Evolutionary conservation across 2,113 vertebrate species (phyloP), one percentile per base, ranked within the genome.

Genomic region (Phyllostomus hastatus): DNA sequence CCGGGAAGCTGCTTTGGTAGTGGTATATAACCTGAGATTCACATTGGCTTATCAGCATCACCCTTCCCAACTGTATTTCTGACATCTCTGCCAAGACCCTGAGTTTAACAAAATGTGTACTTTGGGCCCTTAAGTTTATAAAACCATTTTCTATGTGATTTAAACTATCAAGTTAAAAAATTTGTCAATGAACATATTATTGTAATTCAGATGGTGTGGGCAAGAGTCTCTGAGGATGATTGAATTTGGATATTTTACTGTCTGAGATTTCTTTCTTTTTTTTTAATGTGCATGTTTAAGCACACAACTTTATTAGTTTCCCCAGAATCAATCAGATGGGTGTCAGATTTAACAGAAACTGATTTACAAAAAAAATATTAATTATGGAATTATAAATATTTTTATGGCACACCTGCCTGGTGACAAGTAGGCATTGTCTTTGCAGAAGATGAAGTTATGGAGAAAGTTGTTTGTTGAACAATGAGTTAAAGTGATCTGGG

Each of bases 241-340:
- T 93, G 89, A 76, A 90, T 92, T 10, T 92, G 38, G 4, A 5
- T 46, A 2, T 87, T 92, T 67, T 16, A 41, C 35, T 57, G 43
- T 64, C 35, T 52, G 43, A 96, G 75, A 75, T 91, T 94, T 93
- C 59, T 79, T 75, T 93, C 61, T 97, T 93, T 93, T 93, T 81
- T 93, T 97, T 81, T 43, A 66, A 79, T 94, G 89, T 95, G 24
- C 43, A 87, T 67, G 26, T 84, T 64, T 86, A 95, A 93, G 31
- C 64, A 66, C 4, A 67, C 1, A 78, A 57, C 24, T 59, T 93
- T 67, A 88, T 87, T 92, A 92, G 17, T 80, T 92, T 89, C 8
- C 11, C 43, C 43, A 90, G 82, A 87, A 61, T 80, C 50, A 91
- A 46, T 79, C 73, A 92, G 43, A 24, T 88, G 46, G 38, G 31